Base-by-base conservation (phyloP, 2,113 vertebrate species). In the Micronisus gabar region DNA sequence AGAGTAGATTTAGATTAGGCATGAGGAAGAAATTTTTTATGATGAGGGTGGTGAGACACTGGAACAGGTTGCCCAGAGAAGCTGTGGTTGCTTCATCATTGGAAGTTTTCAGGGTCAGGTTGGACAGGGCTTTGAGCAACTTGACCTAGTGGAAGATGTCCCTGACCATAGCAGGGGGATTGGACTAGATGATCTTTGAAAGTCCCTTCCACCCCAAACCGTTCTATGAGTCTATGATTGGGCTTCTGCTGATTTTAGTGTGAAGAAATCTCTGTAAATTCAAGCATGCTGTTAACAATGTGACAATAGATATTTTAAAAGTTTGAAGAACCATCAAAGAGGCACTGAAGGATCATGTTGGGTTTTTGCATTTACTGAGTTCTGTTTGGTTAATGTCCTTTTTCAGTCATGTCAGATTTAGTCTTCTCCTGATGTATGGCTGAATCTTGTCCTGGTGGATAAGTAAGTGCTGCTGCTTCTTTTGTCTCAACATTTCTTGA, bases 401-500 rank as follows among this genome's bases (percentile, higher is more conserved):
- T 86, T 56, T 56, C 59, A 86, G 48, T 76, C 30, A 58, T 96
- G 90, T 85, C 32, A 92, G 11, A 73, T 76, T 85, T 68, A 75
- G 25, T 66, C 38, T 91, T 52, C 25, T 74, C 13, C 15, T 73
- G 23, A 70, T 66, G 9, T 45, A 34, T 62, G 63, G 45, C 55
- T 92, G 48, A 68, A 56, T 80, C 48, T 88, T 78, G n/a, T 66
- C 62, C 36, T 65, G 6, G 9, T 86, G 20, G 23, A 41, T 88
- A 80, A 87, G 15, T 23, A 32, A 52, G 22, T 61, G 15, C 38
- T 91, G 53, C 27, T 83, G 29, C 22, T 76, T 86, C 41, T 81
- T 95, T 62, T 86, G 15, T 71, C 50, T 93, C 63, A 88, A 36
- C 22, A 70, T 83, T 86, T 91, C 38, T 76, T 93, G 55, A 92